Base-by-base conservation (phyloP, 2,113 vertebrate species). In the Larimichthys crocea region DNA sequence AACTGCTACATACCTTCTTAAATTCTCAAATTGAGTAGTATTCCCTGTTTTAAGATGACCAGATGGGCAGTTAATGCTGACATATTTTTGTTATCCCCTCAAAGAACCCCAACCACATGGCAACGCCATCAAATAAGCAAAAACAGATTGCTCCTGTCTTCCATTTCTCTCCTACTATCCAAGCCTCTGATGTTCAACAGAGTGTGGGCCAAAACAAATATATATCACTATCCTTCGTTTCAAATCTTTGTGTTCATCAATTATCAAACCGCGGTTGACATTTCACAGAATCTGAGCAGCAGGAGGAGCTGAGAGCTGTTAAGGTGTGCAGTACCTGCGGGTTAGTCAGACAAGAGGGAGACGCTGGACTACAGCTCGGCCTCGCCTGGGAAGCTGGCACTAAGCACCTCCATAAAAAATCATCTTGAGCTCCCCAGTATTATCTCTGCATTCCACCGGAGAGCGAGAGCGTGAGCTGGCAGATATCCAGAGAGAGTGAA, bases 371-470 rank as follows among this genome's bases (percentile, higher is more conserved):
- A 17, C 53, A 31, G 77, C 48, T 68, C 42, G 11, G 50, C 67
- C 52, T 48, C 57, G 63, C 16, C 71, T 82, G 89, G 72, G 65
- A 84, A 87, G 74, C 84, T 90, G 86, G 78, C 84, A 78, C 83
- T 63, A 69, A 87, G 71, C 68, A 62, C 69, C 63, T 31, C 76
- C 61, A 64, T 87, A 80, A 82, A 94, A 67, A 88, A 88, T 80
- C 65, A 57, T 85, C 76, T 66, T 14, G 42, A 74, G 86, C 85
- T 90, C 77, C 8, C 3, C 44, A 55, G 66, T 87, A 79, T 92
- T 89, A 90, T 86, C 75, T 84, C 71, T 87, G 89, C 83, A 92
- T 92, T 93, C 92, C 89, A 76, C 42, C 59, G 22, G 46, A 79
- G 83, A 91, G 74, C 52, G 26, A 26, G 62, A 69, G 68, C 57